Evolutionary conservation across 2,113 vertebrate genomes (phyloP), one percentile per base, ranked within the genome.

Genomic region (Charina bottae): DNA sequence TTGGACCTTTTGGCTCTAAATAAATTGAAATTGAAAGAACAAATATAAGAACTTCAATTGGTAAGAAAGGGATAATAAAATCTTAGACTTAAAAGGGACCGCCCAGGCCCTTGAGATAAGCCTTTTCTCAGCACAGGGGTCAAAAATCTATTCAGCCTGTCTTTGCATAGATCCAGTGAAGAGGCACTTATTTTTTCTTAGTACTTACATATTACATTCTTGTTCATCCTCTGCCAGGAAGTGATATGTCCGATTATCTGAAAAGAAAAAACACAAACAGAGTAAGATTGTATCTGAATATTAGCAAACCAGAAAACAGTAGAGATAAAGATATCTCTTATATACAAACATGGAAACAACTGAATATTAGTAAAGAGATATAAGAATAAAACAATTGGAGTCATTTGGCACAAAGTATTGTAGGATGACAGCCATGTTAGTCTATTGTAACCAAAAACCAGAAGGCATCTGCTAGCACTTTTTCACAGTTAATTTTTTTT

Each of bases 161-260:
- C 72, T 78, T 42, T 42, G 33, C 15, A 78, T 33, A 78, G 37
- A 78, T 78, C 33, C 72, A 42, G 33, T 78, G 33, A 78, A 78
- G 17, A 33, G 6, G 0, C 37, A 1, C 9, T 24, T 26, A 10
- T 33, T 9, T 83, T 23, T 6, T 9, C 3, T 55, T 3, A 15
- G 21, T 91, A 97, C 97, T 97, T 93, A 98, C 95, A 49, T 89
- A 1, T 92, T 88, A 91, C 97, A 97, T 37, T 97, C 97, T 90
- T 97, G 94, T 86, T 98, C 97, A 12, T 97, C 96, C 78, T 97
- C 95, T 17, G 97, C 95, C 83, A 96, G 95, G 90, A 98, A 97
- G 91, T 93, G 94, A 88, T 97, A 97, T 0, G 96, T 97, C 86
- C 96, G 95, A 56, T 97, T 97, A 96, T 98, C 97, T 98, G 94